Evolutionary conservation across 2,113 vertebrate genomes (phyloP), one percentile per base, ranked within the genome.

Genomic region (Oenanthe oenanthe): DNA sequence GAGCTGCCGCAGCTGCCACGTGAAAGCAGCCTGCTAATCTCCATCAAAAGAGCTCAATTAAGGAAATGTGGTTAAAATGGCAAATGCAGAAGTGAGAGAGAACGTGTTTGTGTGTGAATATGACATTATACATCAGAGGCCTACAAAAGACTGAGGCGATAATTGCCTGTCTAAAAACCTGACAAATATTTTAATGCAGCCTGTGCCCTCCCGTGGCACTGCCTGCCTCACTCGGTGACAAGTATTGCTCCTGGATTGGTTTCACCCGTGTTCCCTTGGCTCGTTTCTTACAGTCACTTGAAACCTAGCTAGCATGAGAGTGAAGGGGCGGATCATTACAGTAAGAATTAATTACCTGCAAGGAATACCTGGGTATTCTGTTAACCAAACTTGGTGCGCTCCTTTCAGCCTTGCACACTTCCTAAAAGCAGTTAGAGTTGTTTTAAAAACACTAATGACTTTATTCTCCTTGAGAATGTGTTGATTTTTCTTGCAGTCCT

Each of bases 111-210:
- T 60, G 43, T 88, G 91, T 5, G 10, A 74, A 84, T 89, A 74
- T 63, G 83, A 74, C 61, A 67, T 88, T 80, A 38, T 32, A 43
- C 56, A 88, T 93, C 76, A 60, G 51, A 80, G 72, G 65, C 76
- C 50, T 62, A 88, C 72, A 84, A 89, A 93, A 88, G 68, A 89
- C 61, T 68, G 80, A 93, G 86, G 84, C 17, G 80, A 81, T 95
- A 92, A 97, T 78, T 94, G 77, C 65, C 86, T 89, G 76, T 81
- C 89, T 84, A 8, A 75, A 91, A 95, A 81, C 43, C 28, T 87
- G 67, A 80, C 68, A 81, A 84, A 75, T 48, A 78, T 50, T 91
- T 91, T 20, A 89, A 75, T 61, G 77, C 83, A 86, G 79, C 68
- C 88, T 57, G 34, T 90, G 83, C 63, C 80, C 83, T 95, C 72